Conservation (phyloP, 2,797 vertebrate species). For the Halcyon leucocephala region DNA sequence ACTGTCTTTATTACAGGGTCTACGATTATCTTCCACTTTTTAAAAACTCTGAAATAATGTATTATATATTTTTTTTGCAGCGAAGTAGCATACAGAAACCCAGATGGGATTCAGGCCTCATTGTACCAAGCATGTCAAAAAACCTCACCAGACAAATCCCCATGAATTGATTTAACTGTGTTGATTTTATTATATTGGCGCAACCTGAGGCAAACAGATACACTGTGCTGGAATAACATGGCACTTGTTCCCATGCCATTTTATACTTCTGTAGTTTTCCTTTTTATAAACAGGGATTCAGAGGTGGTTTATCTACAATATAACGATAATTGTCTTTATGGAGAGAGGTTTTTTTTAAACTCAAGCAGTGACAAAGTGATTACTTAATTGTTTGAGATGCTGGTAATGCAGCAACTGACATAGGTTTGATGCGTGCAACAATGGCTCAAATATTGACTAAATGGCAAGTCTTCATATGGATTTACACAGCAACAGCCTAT, state of each 20-base stretch:
- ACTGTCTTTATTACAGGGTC: not conserved
- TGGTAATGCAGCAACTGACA: not conserved
- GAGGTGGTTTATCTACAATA: not conserved
- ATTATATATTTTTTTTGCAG: not conserved
- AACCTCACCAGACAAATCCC: not conserved
- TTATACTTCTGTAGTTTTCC: not conserved
- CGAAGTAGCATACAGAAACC: not conserved
- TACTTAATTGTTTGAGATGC: not conserved
- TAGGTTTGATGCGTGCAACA: not conserved
- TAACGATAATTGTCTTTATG: not conserved
- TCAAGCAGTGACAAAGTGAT: not conserved
- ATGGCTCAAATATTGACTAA: slow-evolving; percentile 4
- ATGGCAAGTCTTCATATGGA: not conserved
- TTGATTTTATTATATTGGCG: not conserved
- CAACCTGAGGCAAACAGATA: not conserved
- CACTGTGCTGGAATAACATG: not conserved
- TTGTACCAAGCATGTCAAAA: not conserved
- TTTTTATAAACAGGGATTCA: not conserved
- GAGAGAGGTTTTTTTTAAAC: not conserved
- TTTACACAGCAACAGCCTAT: not conserved
- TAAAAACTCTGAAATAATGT: not conserved
- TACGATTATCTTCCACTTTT: not conserved
- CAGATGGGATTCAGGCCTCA: not conserved
- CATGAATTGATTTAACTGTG: not conserved
- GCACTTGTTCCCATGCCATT: not conserved